Conservation (phyloP, 2,797 vertebrate species). For the Myotis daubentonii region DNA sequence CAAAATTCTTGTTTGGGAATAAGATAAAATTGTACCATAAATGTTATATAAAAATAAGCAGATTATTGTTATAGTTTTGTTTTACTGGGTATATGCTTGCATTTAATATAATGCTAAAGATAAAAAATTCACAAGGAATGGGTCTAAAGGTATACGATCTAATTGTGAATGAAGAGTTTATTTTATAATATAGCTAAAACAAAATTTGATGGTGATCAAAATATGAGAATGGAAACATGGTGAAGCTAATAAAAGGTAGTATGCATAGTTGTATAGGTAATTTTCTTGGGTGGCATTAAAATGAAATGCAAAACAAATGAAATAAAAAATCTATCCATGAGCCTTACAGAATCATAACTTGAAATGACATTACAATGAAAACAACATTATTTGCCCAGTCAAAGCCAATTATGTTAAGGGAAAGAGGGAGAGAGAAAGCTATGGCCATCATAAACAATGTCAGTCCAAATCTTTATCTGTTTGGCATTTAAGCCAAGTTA, state of each 20-base stretch:
- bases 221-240: slow-evolving; percentile 46
- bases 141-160: slow-evolving; percentile 64
- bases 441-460: slow-evolving; percentile 78
- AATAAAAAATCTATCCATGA: slow-evolving; percentile 77
- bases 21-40: slow-evolving; percentile 60
- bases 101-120: background rate
- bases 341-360: slow-evolving; percentile 81
- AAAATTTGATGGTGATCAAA: slow-evolving; percentile 80
- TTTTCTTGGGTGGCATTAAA: slow-evolving; percentile 79
- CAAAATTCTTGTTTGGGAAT: slow-evolving; percentile 62
- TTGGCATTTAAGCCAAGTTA: slow-evolving; percentile 65
- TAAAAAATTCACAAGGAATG: slow-evolving; percentile 24
- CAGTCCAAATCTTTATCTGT: slow-evolving; percentile 76
- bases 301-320: slow-evolving; percentile 80
- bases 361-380: slow-evolving; percentile 78
- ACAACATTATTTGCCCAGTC: slow-evolving; percentile 80
- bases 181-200: slow-evolving; percentile 71
- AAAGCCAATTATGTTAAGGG: slow-evolving; percentile 80
- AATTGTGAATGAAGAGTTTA: slow-evolving; percentile 76
- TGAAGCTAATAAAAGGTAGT: slow-evolving; percentile 77
- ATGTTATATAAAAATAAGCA: slow-evolving; percentile 41
- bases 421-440: slow-evolving; percentile 66
- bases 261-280: slow-evolving; percentile 68
- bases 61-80: slow-evolving; percentile 30
- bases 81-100: background rate